Evolutionary conservation across 2,113 vertebrate species (phyloP), one percentile per base, ranked within the genome.

Genomic region (Eidolon helvum): DNA sequence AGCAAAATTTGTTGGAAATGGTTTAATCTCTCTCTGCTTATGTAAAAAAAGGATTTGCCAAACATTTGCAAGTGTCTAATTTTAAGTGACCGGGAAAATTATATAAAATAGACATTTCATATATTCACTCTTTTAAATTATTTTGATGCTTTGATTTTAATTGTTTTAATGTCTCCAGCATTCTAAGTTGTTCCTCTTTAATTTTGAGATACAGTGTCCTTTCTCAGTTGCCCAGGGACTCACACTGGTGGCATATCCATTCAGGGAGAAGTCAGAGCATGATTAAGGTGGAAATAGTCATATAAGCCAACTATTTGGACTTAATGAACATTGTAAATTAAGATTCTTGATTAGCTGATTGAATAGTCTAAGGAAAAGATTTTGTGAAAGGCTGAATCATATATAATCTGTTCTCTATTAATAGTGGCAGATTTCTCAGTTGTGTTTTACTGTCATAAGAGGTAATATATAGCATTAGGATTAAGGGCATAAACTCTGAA

Each of bases 1-100:
- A 74, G 45, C 89, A 93, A 92, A 95, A 95, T 88, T 88, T 90
- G 35, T 94, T 97, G 77, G 28, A 97, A 92, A 85, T 94, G 55
- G 35, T 87, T 95, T 96, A 94, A 96, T 95, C 40, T 77, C 71
- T 66, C 10, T 75, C 59, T 77, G 55, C 89, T 97, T 97, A 61
- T 82, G 84, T 95, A 96, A 97, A 94, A 71, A 91, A 80, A 95
- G 26, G 35, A 55, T 79, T 90, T 87, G 40, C 66, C 88, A 92
- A 78, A 72, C 26, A 53, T 80, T 94, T 91, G 59, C 66, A 16
- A 85, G 43, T 83, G 72, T 84, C 50, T 77, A 45, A 74, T 71
- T 75, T 93, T 90, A 94, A 85, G 12, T 63, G 63, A 72, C 28
- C 65, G 53, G 65, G 24, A 94, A 69, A 59, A 61, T 92, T 83